Percentiles rank a stretch among this genome's conserved stretches.
phyloP scores from a whole-genome alignment of 2,888 invertebrate genomes.

The Exephanes ischioxanthus region DNA sequence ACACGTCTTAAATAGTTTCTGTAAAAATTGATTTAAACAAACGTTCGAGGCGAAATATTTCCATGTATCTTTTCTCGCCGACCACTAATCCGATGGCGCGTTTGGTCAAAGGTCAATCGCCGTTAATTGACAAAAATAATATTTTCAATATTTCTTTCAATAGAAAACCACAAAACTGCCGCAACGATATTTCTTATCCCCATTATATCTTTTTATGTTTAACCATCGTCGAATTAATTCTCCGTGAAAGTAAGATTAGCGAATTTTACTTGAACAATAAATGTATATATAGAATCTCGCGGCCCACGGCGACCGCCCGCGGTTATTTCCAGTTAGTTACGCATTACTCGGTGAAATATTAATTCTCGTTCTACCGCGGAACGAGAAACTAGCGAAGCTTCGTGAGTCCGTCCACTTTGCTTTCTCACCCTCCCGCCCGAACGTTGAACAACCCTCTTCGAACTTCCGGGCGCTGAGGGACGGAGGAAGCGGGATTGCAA shows the following conservation, averaged over 20 bases:
- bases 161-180: background rate
- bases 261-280: conserved; percentile 67
- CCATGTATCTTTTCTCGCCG: too few species aligned
- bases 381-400: conserved; percentile 63
- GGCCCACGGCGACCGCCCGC: conserved; percentile 57
- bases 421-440: conserved; percentile 35
- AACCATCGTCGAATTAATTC: conserved; percentile 75
- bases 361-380: conserved; percentile 67
- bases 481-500: background rate
- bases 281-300: conserved; percentile 29
- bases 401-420: conserved; percentile 52
- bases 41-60: too few species aligned
- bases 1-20: too few species aligned
- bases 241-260: conserved; percentile 78
- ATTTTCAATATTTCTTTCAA: background rate
- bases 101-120: too few species aligned
- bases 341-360: conserved; percentile 70
- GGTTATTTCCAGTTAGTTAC: conserved; percentile 75
- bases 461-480: conserved; percentile 40
- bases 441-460: conserved; percentile 50
- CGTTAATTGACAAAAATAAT: too few species aligned
- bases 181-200: background rate
- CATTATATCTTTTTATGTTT: conserved; percentile 8
- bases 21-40: too few species aligned
- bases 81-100: too few species aligned